Evolutionary conservation across 2,113 vertebrate species (phyloP), one percentile per base, ranked within the genome.

Genomic region (Nycticebus coucang): DNA sequence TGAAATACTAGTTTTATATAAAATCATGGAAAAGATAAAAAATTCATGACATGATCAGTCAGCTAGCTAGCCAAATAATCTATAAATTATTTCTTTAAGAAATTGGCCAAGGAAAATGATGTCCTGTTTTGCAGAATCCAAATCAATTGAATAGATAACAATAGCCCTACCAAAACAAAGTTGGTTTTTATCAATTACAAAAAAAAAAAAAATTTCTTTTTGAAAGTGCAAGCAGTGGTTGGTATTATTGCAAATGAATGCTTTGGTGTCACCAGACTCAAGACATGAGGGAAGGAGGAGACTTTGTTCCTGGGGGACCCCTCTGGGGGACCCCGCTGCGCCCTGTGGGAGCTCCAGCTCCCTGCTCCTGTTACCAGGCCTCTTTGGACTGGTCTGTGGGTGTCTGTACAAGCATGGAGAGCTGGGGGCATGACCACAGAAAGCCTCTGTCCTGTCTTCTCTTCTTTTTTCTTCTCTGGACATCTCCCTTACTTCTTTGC

Each of bases 1-100:
- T 59, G 72, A 92, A 92, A 74, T 66, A 57, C 17, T 80, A 68
- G 80, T 80, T 68, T 50, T 85, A 74, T 57, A 7, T 86, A 85
- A 89, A 77, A 59, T 68, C 26, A 22, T 50, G 17, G 72, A 88
- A 92, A 35, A 62, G 57, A 68, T 79, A 5, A 50, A 50, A 50
- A 50, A 9, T 50, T 50, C 45, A 50, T 50, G 45, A 50, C 45
- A 50, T 80, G 89, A 37, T 86, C 15, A 74, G 41, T 69, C 50
- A 77, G 28, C 71, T 71, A 85, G 41, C 30, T 69, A 72, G 19
- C 68, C 74, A 90, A 66, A 35, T 26, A 50, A 4, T 35, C 24
- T 78, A 3, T 41, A 83, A 3, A 60, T 78, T 71, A 41, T 85
- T 89, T 64, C 72, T 89, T 88, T 88, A 37, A 60, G 81, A 75